Conservation (phyloP, 2,113 vertebrate species). For the Chelonoidis abingdonii region DNA sequence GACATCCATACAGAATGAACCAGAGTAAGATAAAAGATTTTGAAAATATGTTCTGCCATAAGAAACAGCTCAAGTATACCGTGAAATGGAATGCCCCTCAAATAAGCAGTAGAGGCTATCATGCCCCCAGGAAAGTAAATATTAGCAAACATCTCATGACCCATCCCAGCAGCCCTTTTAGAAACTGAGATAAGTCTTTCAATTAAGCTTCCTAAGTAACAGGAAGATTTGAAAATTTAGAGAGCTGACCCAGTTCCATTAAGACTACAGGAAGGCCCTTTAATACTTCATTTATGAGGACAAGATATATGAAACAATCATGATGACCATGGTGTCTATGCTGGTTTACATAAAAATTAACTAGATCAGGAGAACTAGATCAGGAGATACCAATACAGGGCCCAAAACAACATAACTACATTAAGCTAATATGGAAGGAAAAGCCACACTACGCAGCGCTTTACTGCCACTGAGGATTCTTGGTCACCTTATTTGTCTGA, state of each 20-base stretch:
- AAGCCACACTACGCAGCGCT: background rate
- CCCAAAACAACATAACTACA: background rate
- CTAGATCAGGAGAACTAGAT: fast-evolving
- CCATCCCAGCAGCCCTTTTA: background rate
- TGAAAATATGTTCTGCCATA: background rate
- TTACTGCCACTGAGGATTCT: background rate
- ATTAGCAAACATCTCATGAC: background rate
- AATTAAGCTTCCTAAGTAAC: background rate
- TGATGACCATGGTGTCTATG: background rate
- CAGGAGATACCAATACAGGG: background rate
- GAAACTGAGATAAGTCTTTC: background rate
- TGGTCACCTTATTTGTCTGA: background rate
- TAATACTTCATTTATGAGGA: background rate
- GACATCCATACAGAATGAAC: background rate
- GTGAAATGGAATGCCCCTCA: background rate
- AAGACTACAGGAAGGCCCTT: background rate
- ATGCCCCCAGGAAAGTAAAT: background rate
- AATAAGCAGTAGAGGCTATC: background rate
- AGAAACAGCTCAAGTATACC: background rate
- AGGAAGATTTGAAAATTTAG: background rate
- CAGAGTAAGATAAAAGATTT: background rate
- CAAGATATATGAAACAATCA: fast-evolving
- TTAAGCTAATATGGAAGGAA: background rate
- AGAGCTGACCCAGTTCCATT: background rate
- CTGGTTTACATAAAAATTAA: background rate